phyloP scores from a whole-genome alignment of 2,888 invertebrate genomes.

The Parnassius orleans region DNA sequence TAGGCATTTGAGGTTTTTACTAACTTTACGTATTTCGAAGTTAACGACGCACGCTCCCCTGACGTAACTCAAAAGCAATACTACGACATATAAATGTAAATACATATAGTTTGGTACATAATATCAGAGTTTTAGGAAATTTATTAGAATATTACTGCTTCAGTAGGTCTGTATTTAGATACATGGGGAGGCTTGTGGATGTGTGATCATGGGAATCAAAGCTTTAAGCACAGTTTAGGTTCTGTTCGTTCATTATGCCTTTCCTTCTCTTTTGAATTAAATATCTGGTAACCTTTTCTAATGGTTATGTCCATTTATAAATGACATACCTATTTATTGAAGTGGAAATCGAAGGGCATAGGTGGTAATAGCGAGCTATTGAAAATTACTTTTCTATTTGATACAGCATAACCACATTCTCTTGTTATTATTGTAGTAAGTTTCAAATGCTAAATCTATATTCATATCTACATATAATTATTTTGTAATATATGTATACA shows the following conservation, averaged over 20 bases:
- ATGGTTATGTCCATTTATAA: background rate
- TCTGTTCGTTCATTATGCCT: constrained; percentile 61
- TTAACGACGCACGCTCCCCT: constrained; percentile 76
- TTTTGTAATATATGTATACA: constrained; percentile 31
- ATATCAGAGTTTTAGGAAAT: constrained; percentile 78
- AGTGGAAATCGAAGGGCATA: constrained; percentile 50
- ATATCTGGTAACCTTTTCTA: constrained; percentile 6
- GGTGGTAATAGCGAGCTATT: constrained; percentile 53
- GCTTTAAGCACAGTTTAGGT: constrained; percentile 75
- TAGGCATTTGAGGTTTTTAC: constrained; percentile 76
- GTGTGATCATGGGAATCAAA: constrained; percentile 78
- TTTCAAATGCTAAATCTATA: constrained; percentile 52
- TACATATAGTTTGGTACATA: constrained; percentile 77
- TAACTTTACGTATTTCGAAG: constrained; percentile 69
- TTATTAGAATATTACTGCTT: constrained; percentile 74
- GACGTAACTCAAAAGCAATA: constrained; percentile 80
- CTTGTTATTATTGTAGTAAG: constrained; percentile 47
- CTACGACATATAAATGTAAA: constrained; percentile 80
- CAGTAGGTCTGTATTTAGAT: constrained; percentile 63
- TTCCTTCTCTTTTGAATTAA: constrained; percentile 32
- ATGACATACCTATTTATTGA: constrained; percentile 8
- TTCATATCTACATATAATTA: constrained; percentile 31
- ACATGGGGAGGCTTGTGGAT: constrained; percentile 62
- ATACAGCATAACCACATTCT: constrained; percentile 63
- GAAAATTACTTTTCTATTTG: constrained; percentile 71